Percentiles rank a stretch among this genome's conserved stretches.
phyloP scores from a whole-genome alignment of 2,888 invertebrate species.

The Drosophila austrosaltans region DNA sequence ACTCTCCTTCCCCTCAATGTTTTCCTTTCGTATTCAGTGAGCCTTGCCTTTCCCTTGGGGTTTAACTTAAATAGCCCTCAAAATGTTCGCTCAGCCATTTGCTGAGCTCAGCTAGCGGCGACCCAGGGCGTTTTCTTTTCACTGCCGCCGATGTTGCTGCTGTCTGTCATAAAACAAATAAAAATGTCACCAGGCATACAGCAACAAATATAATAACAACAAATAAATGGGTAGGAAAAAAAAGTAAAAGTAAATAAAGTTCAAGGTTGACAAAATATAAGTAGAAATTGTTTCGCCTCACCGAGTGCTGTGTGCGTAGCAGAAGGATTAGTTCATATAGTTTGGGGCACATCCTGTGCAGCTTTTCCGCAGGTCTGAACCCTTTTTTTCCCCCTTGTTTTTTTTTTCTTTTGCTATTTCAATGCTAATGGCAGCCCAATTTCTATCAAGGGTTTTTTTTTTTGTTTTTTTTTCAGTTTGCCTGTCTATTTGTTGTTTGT shows the following conservation, averaged over 20 bases:
- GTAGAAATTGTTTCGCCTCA: constrained; percentile 40
- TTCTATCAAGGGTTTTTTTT: constrained; percentile 67
- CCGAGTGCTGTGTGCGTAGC: constrained; percentile 35
- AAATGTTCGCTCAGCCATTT: constrained; percentile 54
- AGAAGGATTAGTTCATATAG: constrained; percentile 72
- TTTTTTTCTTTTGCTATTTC: constrained; percentile 1
- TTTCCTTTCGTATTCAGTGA: constrained; percentile 11
- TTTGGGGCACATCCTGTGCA: constrained; percentile 73
- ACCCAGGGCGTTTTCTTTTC: constrained; percentile 33
- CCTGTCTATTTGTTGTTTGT: constrained; percentile 16
- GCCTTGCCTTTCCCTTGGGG: constrained; percentile 61
- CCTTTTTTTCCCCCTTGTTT: constrained; percentile 25
- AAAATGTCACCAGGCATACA: constrained; percentile 62
- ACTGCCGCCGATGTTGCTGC: constrained; percentile 5
- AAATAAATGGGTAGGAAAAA: constrained; percentile 6
- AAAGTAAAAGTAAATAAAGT: constrained; percentile 49
- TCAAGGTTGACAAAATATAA: constrained; percentile 52
- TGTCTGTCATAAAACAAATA: constrained; percentile 65
- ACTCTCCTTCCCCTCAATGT: not conserved
- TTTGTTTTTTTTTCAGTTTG: constrained; percentile 45
- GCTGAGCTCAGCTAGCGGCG: constrained; percentile 55
- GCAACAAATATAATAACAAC: constrained; percentile 25
- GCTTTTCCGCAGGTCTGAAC: constrained; percentile 64
- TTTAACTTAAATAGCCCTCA: constrained; percentile 55
- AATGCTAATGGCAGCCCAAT: constrained; percentile 70